Percentiles rank a stretch among this genome's conserved stretches.
These are phyloP conservation scores for Dione juno DNA, from an alignment of 2,888 invertebrate genomes.

Conservation along the genomic window DNA sequence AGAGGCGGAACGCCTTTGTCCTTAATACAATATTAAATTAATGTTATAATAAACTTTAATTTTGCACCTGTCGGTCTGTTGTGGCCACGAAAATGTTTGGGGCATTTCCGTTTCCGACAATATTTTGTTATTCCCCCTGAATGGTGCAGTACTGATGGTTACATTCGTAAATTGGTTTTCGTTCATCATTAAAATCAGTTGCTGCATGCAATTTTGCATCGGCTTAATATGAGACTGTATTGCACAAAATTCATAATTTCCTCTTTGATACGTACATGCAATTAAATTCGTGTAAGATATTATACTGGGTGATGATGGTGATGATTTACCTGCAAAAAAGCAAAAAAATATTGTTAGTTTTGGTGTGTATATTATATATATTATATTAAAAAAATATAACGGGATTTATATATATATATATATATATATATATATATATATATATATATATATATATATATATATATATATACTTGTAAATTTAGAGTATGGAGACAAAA, in stretches of 20 bases:
- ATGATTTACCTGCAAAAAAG: slow-evolving; percentile 18
- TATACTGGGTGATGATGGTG: not conserved
- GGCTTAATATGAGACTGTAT: slow-evolving; percentile 21
- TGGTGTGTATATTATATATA: too few species aligned
- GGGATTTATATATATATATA: too few species aligned
- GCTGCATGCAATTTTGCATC: slow-evolving; percentile 22
- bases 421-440: too few species aligned
- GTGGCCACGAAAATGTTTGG: slow-evolving; percentile 51
- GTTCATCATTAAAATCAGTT: slow-evolving; percentile 34
- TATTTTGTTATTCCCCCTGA: slow-evolving; percentile 48
- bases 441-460: too few species aligned
- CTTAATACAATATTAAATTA: slow-evolving; percentile 56
- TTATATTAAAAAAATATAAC: too few species aligned
- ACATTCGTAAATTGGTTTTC: slow-evolving; percentile 39
- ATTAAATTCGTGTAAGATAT: slow-evolving; percentile 17
- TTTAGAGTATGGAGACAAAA: too few species aligned
- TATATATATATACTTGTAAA: too few species aligned
- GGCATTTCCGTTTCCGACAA: slow-evolving; percentile 65
- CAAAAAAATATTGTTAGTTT: not conserved
- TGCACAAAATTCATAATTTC: slow-evolving; percentile 14
- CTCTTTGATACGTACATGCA: slow-evolving; percentile 9
- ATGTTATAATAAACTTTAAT: slow-evolving; percentile 68
- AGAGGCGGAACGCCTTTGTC: slow-evolving; percentile 50
- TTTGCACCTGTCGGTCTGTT: slow-evolving; percentile 68
- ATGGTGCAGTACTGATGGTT: slow-evolving; percentile 30